These are phyloP conservation scores for Drosophila eohydei DNA, from an alignment of 2,888 invertebrate species.

Conservation along the genomic window DNA sequence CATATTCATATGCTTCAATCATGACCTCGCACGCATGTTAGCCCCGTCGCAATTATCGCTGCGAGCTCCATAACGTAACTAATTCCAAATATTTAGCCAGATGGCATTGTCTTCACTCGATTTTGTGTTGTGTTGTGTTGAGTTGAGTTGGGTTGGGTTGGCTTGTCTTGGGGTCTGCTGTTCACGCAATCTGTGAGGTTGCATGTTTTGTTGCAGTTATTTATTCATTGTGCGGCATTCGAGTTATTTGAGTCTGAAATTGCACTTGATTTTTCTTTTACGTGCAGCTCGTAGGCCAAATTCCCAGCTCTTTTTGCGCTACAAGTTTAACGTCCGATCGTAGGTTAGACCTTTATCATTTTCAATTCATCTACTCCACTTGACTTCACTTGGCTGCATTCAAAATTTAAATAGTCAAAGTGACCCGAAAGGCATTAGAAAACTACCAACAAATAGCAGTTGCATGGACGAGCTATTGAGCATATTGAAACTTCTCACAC, in stretches of 20 bases:
- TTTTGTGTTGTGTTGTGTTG: not conserved
- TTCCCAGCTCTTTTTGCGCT: conserved; percentile 64
- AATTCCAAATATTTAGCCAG: conserved; percentile 59
- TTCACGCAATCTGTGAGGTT: conserved; percentile 70
- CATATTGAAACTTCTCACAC: conserved; percentile 8
- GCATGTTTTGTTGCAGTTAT: conserved; percentile 67
- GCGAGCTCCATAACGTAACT: conserved; percentile 54
- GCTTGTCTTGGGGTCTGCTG: conserved; percentile 20
- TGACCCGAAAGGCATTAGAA: not conserved
- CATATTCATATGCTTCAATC: conserved; percentile 16
- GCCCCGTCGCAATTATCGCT: conserved; percentile 44
- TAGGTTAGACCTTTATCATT: conserved; percentile 27
- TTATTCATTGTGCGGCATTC: conserved; percentile 72
- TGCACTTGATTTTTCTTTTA: conserved; percentile 57
- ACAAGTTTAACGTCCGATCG: conserved; percentile 74
- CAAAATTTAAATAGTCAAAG: not conserved
- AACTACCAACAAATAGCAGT: not conserved
- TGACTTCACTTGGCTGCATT: conserved; percentile 49
- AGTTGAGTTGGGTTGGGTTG: not conserved
- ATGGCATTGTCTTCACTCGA: conserved; percentile 47
- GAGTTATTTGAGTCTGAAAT: conserved; percentile 66
- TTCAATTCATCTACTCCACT: conserved; percentile 20
- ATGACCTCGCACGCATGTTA: conserved; percentile 61
- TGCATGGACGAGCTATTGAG: conserved; percentile 13
- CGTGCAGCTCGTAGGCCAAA: conserved; percentile 50